These are phyloP conservation scores for Microchirus variegatus DNA, from an alignment of 2,797 vertebrate species.

Conservation along the genomic window DNA sequence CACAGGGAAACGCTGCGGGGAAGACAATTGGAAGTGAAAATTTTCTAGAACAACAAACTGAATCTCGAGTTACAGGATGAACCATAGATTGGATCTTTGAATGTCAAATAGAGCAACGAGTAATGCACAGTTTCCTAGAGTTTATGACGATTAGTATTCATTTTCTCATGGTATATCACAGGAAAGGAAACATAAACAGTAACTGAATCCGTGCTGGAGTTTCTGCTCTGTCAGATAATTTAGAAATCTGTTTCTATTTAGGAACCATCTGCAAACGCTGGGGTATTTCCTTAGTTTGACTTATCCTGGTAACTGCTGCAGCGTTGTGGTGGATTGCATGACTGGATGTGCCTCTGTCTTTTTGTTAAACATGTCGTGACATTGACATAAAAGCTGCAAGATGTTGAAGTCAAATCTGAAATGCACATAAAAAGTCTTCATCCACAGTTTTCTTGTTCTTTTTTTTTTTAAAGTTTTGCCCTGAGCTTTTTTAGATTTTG, in stretches of 20 bases:
- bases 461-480: constrained; percentile 20
- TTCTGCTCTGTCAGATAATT: constrained; percentile 67
- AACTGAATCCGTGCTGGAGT: constrained; percentile 70
- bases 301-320: constrained; percentile 33
- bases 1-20: not conserved
- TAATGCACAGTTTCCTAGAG: constrained; percentile 2
- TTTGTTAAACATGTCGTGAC: constrained; percentile 32
- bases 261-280: constrained; percentile 60
- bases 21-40: not conserved
- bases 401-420: constrained; percentile 6
- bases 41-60: not conserved
- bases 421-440: not conserved
- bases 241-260: constrained; percentile 71
- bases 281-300: constrained; percentile 71
- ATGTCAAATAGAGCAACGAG: not conserved
- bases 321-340: constrained; percentile 56
- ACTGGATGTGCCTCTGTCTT: constrained; percentile 60
- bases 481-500: constrained; percentile 10
- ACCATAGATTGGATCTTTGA: not conserved
- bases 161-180: constrained; percentile 19
- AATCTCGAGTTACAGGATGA: not conserved
- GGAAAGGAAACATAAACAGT: constrained; percentile 52
- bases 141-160: constrained; percentile 8
- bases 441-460: constrained; percentile 2
- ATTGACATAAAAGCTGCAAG: constrained; percentile 11